A percentile compares a stretch with the other conserved stretches of the same genome.
Conservation (phyloP, 2,113 vertebrate genomes). For the Hylia prasina region DNA sequence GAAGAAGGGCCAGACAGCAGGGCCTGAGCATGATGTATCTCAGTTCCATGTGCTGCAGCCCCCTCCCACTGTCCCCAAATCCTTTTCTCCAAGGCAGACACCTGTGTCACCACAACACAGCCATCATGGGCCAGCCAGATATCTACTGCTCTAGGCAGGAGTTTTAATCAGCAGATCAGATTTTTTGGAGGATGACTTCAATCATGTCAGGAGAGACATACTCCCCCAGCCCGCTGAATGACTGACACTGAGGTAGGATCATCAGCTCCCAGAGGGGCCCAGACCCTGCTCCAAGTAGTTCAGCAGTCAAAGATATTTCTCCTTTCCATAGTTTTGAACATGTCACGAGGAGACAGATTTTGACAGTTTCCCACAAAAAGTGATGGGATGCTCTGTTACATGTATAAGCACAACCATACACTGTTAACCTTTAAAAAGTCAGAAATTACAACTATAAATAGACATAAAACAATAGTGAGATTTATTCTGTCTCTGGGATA, state of each 20-base stretch:
- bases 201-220: neutral
- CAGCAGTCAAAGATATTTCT: neutral
- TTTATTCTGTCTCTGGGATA: neutral
- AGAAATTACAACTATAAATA: neutral
- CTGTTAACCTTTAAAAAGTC: neutral
- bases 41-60: neutral
- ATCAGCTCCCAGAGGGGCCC: neutral
- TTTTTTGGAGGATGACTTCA: neutral
- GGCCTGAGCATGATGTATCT: accelerated
- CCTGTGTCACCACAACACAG: accelerated
- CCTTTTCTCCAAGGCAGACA: neutral
- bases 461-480: neutral
- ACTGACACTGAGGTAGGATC: neutral
- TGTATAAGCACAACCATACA: neutral
- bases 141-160: neutral
- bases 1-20: neutral
- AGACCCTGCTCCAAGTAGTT: neutral
- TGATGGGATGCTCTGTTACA: neutral
- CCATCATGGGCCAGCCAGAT: neutral
- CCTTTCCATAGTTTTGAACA: neutral
- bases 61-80: accelerated
- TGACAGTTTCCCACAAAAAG: neutral
- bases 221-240: neutral
- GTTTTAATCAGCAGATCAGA: neutral
- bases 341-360: neutral